Percentiles rank a stretch among this genome's conserved stretches.
Conservation (phyloP, 2,888 invertebrate genomes). For the Drosophila subquinaria region DNA sequence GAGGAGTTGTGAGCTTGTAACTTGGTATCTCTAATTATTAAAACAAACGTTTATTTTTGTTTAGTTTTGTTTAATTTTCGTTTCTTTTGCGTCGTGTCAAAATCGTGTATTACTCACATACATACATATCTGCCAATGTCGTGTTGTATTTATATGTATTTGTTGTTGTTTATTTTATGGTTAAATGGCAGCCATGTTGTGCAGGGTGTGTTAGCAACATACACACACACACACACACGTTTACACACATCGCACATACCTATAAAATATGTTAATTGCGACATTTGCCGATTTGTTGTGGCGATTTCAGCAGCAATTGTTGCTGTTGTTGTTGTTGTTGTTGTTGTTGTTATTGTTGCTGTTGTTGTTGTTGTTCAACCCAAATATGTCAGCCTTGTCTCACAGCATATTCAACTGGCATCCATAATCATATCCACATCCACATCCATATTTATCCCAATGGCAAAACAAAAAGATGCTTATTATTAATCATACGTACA, state of each 20-base stretch:
- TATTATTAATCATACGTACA: constrained; percentile 27
- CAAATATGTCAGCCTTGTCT: constrained; percentile 70
- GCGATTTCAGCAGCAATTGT: constrained; percentile 56
- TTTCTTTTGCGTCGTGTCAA: constrained; percentile 29
- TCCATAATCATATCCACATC: constrained; percentile 23
- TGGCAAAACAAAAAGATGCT: constrained; percentile 18
- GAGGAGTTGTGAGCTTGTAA: constrained; percentile 16
- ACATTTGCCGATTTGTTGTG: constrained; percentile 74
- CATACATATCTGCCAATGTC: constrained; percentile 25
- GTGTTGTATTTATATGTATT: constrained; percentile 34
- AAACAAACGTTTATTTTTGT: constrained; percentile 32
- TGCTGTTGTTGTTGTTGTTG: constrained; percentile 22
- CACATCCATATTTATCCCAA: constrained; percentile 28
- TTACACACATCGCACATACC: constrained; percentile 40
- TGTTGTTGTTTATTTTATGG: constrained; percentile 48
- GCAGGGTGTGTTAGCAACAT: constrained; percentile 56
- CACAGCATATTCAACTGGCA: constrained; percentile 37
- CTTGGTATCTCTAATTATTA: constrained; percentile 36
- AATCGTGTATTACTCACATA: constrained; percentile 49
- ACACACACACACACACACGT: constrained; percentile 23
- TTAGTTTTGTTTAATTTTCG: constrained; percentile 4
- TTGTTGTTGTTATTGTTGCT: constrained; percentile 23
- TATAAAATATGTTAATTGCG: constrained; percentile 74
- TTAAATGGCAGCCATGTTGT: constrained; percentile 58
- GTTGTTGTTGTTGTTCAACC: constrained; percentile 55